Evolutionary conservation across 1,140 invertebrate species (phyloP), one percentile per base, ranked within the genome.

Genomic region (Oryctes rhinoceros): DNA sequence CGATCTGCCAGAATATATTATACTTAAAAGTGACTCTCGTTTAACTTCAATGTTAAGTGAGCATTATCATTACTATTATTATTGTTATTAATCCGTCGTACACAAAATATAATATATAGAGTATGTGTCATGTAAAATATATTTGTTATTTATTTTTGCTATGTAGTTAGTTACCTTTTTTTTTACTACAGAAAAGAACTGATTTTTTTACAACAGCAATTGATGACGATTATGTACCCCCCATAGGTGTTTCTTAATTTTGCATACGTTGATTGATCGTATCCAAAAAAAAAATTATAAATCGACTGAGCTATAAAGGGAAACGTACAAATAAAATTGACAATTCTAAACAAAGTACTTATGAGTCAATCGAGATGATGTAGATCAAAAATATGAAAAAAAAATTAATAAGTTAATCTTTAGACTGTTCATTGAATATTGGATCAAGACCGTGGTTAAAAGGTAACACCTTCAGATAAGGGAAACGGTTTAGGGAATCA

Each of bases 61-160:
- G 11, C 35, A 71, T 24, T 35, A 71, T 67, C 18, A 67, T 20
- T 71, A 71, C 15, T 71, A 35, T 35, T 71, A 71, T 71, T 71
- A 71, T 71, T 71, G 65, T 71, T 71, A 71, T 71, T 20, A 71
- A 71, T 71, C 20, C 53, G 53, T 62, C 53, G 39, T 62, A 62
- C 20, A 62, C 53, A 62, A 62, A 44, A 44, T 44, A 44, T 30
- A 30, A 30, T 44, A 44, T 62, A 18, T 18, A 18, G 53, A 71
- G 24, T 71, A 71, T 71, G 65, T 71, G 65, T 71, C 18, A 35
- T 71, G 65, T 71, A 71, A 71, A 71, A 71, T 71, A 71, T 71
- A 71, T 71, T 71, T 71, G 65, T 71, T 71, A 71, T 71, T 71
- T 71, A 71, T 71, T 71, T 71, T 71, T 71, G 65, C 65, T 71